phyloP scores from a whole-genome alignment of 2,113 vertebrate species.

The Numida meleagris region DNA sequence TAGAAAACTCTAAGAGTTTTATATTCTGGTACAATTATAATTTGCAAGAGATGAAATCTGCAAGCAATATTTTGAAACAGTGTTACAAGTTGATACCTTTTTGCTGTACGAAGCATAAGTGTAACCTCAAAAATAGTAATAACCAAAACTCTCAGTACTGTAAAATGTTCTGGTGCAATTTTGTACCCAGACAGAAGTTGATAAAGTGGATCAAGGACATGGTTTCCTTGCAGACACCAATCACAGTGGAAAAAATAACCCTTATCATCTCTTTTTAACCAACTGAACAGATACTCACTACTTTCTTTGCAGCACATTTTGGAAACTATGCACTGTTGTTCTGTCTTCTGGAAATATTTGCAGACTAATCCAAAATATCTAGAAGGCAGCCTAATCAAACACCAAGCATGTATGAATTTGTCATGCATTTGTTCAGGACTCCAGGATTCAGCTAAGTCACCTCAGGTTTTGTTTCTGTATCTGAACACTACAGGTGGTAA shows the following conservation, averaged over 20 bases:
- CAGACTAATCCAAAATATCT: background rate
- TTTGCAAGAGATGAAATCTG: background rate
- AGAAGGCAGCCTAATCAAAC: background rate
- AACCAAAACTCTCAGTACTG: background rate
- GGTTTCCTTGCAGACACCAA: background rate
- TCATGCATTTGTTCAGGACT: background rate
- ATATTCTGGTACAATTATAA: background rate
- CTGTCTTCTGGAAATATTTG: background rate
- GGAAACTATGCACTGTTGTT: background rate
- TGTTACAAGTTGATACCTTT: background rate
- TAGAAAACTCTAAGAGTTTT: background rate
- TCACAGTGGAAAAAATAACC: background rate
- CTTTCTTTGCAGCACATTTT: background rate
- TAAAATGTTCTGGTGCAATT: background rate
- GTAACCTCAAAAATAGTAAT: background rate
- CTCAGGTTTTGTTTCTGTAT: background rate
- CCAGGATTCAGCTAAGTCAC: background rate
- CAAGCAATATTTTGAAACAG: background rate
- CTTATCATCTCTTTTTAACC: background rate
- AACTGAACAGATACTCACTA: background rate
- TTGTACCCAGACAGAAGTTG: background rate
- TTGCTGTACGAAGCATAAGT: background rate
- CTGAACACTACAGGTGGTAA: background rate
- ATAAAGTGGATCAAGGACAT: background rate
- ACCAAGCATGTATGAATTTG: background rate